These are phyloP conservation scores for Calameuta filiformis DNA, from an alignment of 2,888 invertebrate genomes.

Conservation along the genomic window DNA sequence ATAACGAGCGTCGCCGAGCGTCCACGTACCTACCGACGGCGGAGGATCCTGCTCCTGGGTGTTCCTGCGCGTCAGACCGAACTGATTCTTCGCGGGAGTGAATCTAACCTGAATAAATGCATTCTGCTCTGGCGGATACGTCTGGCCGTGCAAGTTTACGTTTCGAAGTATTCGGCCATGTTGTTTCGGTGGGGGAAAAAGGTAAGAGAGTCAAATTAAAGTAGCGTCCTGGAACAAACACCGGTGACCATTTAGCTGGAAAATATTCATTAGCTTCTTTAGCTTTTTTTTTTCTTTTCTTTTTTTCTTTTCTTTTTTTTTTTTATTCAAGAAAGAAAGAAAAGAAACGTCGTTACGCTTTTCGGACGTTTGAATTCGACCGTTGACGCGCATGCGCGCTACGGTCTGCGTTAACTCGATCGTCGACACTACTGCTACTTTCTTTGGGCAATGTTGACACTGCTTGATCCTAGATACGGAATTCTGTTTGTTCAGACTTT, in stretches of 20 bases:
- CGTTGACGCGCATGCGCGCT: no score
- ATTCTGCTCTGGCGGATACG: conserved; percentile 32
- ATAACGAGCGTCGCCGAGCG: conserved; percentile 46
- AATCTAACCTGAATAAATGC: conserved; percentile 51
- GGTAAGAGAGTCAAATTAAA: not conserved
- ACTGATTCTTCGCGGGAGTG: conserved; percentile 48
- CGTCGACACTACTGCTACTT: not conserved
- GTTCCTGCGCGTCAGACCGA: conserved; percentile 49
- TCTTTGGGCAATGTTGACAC: not conserved
- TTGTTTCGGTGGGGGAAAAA: not conserved
- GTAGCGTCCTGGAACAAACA: not conserved
- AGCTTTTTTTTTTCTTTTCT: no score
- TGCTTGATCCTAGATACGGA: not conserved
- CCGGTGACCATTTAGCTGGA: not conserved
- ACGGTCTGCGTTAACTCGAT: not conserved
- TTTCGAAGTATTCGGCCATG: not conserved
- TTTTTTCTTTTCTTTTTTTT: no score
- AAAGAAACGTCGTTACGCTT: not conserved
- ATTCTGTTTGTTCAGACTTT: not conserved
- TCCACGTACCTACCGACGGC: conserved; percentile 20
- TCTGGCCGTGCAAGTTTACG: not conserved
- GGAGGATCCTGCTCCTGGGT: conserved; percentile 40
- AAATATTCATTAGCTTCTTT: not conserved
- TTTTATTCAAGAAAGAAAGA: not conserved
- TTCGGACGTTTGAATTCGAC: not conserved